Evolutionary conservation across 2,797 vertebrate species (phyloP).

Genomic region (Melanogrammus aeglefinus): DNA sequence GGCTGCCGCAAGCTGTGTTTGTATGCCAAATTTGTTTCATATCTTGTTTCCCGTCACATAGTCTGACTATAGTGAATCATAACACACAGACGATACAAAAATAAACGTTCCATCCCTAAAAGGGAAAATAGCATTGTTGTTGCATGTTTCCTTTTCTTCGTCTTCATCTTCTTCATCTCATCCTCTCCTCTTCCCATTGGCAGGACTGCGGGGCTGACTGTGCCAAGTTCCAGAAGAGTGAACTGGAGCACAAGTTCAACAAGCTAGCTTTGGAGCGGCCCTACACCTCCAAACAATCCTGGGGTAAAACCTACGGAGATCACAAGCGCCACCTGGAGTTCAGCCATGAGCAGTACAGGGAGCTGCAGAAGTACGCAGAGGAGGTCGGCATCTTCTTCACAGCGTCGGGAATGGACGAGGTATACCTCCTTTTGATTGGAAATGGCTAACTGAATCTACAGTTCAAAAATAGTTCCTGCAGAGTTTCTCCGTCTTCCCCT

Average conservation of each 20-base stretch:
- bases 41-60: no score
- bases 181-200: background rate
- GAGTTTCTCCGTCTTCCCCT: no score
- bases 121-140: no score
- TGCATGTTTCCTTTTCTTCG: background rate
- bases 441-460: background rate
- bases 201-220: conserved; percentile 92
- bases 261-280: conserved; percentile 67
- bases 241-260: conserved; percentile 80
- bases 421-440: conserved; percentile 39
- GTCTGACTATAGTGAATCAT: no score
- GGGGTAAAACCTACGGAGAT: conserved; percentile 88
- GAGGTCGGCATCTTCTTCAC: conserved; percentile 94
- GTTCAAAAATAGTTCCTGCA: no score
- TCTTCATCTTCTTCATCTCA: background rate
- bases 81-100: no score
- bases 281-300: conserved; percentile 71
- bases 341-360: conserved; percentile 86
- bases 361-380: conserved; percentile 85
- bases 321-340: conserved; percentile 95
- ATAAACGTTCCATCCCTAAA: no score
- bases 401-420: conserved; percentile 97
- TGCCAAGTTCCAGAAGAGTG: conserved; percentile 95
- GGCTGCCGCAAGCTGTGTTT: no score
- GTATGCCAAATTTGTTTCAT: no score